Base-by-base conservation (phyloP, 1,140 invertebrate species). In the Lerema accius region DNA sequence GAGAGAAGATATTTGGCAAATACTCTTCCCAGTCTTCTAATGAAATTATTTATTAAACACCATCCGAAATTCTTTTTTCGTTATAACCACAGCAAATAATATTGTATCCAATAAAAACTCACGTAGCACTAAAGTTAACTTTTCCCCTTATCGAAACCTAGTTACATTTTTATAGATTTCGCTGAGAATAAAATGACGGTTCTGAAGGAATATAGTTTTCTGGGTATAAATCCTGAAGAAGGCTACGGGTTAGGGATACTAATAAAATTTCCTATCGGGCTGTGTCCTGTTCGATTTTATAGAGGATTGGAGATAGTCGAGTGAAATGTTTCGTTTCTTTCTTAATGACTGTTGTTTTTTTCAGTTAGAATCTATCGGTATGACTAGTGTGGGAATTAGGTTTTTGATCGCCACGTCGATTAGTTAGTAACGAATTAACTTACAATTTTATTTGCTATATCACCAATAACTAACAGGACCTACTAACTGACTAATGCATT, bases 191-290 rank as follows among this genome's bases (percentile, higher is more conserved):
- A 65, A 69, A 65, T n/a, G 50, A 35, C 45, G 40, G 58, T 53
- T 46, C 56, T 26, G 43, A 69, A 69, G 58, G 43, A 62, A 65
- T 58, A 58, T 62, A 59, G 45, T 58, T 55, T 17, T 55, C 37
- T 60, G 42, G 23, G 51, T 53, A 59, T 59, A 65, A 69, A 65
- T 67, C 58, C 45, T 62, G 19, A 28, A 58, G 55, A 56, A 43
- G 45, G 45, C 42, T 35, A 46, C 15, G 42, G 55, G 55, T 43
- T 58, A 46, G 45, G 55, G 45, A 58, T 35, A 58, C 55, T 42
- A 58, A 58, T 58, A 58, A 58, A 58, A 58, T 58, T 58, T 58
- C 40, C 28, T 58, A 58, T 58, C 55, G 40, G 17, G 26, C 13
- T 17, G 28, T 32, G 53, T 45, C 55, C 42, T 15, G 26, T 58